Conservation (phyloP, 2,113 vertebrate genomes). For the Nanger granti region DNA sequence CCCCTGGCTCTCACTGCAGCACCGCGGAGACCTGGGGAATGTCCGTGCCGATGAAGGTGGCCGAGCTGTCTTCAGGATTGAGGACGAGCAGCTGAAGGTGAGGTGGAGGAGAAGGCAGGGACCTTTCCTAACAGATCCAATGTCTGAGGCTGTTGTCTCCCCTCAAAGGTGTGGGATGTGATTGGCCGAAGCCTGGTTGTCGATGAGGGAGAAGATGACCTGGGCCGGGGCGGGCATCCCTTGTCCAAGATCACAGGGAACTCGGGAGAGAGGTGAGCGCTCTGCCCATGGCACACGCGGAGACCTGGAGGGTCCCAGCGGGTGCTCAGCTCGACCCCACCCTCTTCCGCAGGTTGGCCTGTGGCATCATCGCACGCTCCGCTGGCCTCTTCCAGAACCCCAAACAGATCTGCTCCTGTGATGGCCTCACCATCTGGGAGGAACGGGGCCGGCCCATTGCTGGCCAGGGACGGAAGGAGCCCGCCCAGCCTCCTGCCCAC, state of each 20-base stretch:
- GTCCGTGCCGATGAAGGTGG: constrained; percentile 79
- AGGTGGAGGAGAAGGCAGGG: background rate
- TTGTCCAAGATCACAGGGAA: constrained; percentile 88
- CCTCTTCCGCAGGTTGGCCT: constrained; percentile 81
- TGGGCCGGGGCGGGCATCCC: constrained; percentile 83
- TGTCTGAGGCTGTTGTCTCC: background rate
- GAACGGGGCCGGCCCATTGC: constrained; percentile 83
- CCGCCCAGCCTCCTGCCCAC: constrained; percentile 65
- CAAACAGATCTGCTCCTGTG: constrained; percentile 89
- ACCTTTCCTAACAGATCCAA: background rate
- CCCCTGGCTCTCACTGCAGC: constrained; percentile 71
- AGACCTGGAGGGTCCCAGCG: background rate
- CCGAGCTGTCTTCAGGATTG: constrained; percentile 84
- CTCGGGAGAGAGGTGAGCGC: constrained; percentile 85
- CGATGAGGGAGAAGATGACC: constrained; percentile 86
- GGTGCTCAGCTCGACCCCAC: background rate
- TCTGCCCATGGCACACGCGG: rapidly evolving
- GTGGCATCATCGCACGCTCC: constrained; percentile 91
- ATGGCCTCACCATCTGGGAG: constrained; percentile 92
- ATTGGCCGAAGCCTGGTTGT: constrained; percentile 93
- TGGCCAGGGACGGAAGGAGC: constrained; percentile 76
- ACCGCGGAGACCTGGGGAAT: constrained; percentile 91
- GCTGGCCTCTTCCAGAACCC: constrained; percentile 91
- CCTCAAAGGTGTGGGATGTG: constrained; percentile 87
- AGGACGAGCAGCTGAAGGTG: constrained; percentile 87